A percentile compares a stretch with the other conserved stretches of the same genome.
Evolutionary conservation across 2,113 vertebrate genomes (phyloP).

Genomic region (Tragelaphus scriptus): DNA sequence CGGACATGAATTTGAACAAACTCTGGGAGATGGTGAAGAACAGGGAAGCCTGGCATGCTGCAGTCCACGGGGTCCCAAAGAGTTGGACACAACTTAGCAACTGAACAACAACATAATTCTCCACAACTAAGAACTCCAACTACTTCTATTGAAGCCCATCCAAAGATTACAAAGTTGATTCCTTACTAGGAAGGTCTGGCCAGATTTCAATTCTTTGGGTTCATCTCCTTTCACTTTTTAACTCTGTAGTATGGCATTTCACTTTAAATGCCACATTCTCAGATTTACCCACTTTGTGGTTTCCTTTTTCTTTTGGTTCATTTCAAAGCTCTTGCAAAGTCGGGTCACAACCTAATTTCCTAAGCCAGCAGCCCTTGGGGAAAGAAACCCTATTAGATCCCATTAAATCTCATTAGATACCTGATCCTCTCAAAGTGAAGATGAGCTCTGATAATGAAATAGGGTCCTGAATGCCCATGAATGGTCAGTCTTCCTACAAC

Average conservation of each 20-base stretch:
- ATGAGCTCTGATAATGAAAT: not conserved
- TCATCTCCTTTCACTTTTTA: not conserved
- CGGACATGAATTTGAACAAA: not conserved
- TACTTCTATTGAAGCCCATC: not conserved
- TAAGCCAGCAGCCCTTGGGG: not conserved
- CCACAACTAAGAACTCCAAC: not conserved
- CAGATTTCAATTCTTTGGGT: not conserved
- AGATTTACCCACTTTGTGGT: not conserved
- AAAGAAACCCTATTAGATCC: constrained; percentile 28
- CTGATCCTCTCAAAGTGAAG: constrained; percentile 12
- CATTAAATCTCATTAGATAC: constrained; percentile 18
- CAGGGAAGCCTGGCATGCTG: not conserved
- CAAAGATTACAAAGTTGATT: not conserved
- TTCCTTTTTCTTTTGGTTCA: not conserved
- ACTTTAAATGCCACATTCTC: not conserved
- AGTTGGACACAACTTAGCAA: not conserved
- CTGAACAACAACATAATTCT: not conserved
- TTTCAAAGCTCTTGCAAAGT: constrained; percentile 28
- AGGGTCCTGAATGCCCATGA: not conserved
- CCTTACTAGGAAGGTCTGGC: not conserved
- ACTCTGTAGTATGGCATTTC: not conserved
- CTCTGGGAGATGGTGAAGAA: not conserved
- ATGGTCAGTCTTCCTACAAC: not conserved
- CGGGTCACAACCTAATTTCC: constrained; percentile 17
- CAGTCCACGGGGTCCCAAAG: not conserved